Base-by-base conservation (phyloP, 2,888 invertebrate genomes). In the Merodon equestris region DNA sequence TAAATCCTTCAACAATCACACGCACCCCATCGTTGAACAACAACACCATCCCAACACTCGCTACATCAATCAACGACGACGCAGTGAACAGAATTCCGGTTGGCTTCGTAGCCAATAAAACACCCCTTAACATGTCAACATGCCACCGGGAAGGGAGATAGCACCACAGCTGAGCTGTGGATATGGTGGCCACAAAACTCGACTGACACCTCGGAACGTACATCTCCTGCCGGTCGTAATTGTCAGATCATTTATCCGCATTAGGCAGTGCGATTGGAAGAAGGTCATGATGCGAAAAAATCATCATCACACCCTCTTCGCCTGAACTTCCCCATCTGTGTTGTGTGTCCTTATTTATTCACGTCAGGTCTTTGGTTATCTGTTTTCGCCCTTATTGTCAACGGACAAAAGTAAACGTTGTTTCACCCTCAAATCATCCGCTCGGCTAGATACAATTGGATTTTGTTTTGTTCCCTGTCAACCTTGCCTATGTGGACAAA, bases 171-270 rank as follows among this genome's bases (percentile, higher is more conserved):
- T 27, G 27, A 27, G 27, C 27, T 27, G 27, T 27, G 77, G 77
- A 74, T 73, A 70, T 74, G 74, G 73, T 74, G 73, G 79, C 73
- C 79, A 79, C 79, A 79, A 64, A 79, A 79, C 64, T 54, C 64
- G 74, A 79, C 74, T 79, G 64, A 79, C 79, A 79, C 79, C 79
- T 79, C 79, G 79, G 74, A 79, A 70, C 44, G 60, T 58, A 50
- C 53, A 38, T 53, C 53, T 18, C 40, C 77, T 70, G 74, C 67
- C 61, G 71, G 66, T 68, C 86, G 85, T 85, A 86, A 86, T 86
- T 86, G 86, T 86, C 86, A 86, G 85, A 85, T 86, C 86, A 87
- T 86, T 86, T 86, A 86, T 87, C 86, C 87, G 86, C 85, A 87
- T 86, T 87, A 86, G 85, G 27, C 66, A 38, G 34, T 34, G 51